Evolutionary conservation across 2,113 vertebrate species (phyloP).

Genomic region (Eulacestoma nigropectus): DNA sequence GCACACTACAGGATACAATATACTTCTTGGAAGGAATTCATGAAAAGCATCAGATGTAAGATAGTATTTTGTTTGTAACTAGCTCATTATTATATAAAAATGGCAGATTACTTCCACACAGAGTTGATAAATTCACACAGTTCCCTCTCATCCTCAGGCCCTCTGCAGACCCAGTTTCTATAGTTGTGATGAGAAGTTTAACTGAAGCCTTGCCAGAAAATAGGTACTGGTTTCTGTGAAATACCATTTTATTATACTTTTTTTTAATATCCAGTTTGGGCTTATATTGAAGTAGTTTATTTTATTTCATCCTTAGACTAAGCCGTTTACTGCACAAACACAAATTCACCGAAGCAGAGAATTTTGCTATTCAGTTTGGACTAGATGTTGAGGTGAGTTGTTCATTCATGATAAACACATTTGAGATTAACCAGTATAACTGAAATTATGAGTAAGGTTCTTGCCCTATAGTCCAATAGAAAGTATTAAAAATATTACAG

Average conservation of each 20-base stretch:
- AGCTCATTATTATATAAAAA: neutral
- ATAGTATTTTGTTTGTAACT: neutral
- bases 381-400: conserved; percentile 87
- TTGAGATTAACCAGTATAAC: neutral
- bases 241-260: neutral
- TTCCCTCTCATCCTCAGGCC: conserved; percentile 49
- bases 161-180: conserved; percentile 63
- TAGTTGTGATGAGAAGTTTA: conserved; percentile 85
- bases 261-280: neutral
- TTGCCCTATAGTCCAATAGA: neutral
- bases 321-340: conserved; percentile 93
- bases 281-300: neutral
- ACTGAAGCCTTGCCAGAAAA: conserved; percentile 96
- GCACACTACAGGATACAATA: conserved; percentile 83
- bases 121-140: neutral
- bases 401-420: neutral
- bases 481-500: neutral
- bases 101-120: neutral
- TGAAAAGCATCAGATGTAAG: conserved; percentile 78
- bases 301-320: conserved; percentile 70
- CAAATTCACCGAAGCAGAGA: conserved; percentile 93
- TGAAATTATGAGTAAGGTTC: neutral
- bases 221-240: conserved; percentile 71
- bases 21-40: conserved; percentile 87
- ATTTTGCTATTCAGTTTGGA: conserved; percentile 89